These are phyloP conservation scores for Smutsia gigantea DNA, from an alignment of 2,797 vertebrate species.

Conservation along the genomic window DNA sequence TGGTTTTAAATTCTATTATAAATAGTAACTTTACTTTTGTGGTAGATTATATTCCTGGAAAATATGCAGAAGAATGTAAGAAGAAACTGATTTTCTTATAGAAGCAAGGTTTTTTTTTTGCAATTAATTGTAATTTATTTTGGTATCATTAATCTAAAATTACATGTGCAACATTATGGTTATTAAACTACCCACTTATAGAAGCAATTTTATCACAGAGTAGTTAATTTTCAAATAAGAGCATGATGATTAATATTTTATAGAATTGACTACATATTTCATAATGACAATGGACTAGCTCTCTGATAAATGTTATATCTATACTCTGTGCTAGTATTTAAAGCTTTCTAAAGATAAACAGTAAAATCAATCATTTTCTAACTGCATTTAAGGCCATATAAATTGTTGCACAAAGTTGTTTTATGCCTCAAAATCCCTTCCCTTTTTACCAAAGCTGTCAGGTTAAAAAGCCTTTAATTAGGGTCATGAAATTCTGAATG, in stretches of 20 bases:
- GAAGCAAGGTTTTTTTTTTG: neutral
- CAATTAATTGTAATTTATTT: too few relatives aligned
- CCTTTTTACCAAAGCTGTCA: neutral
- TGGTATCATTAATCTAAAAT: too few relatives aligned
- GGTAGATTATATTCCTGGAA: neutral
- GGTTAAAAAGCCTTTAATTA: neutral
- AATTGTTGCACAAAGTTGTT: neutral
- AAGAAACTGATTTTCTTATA: neutral
- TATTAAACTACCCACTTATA: neutral
- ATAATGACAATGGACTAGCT: neutral
- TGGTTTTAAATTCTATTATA: neutral
- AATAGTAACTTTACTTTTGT: neutral
- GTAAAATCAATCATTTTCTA: neutral
- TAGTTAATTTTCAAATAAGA: constrained; percentile 15
- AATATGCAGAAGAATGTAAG: neutral
- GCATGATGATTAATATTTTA: neutral
- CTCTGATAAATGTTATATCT: neutral
- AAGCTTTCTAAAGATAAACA: neutral
- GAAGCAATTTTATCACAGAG: neutral
- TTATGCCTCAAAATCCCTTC: neutral
- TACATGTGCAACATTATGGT: too few relatives aligned
- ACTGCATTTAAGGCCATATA: neutral
- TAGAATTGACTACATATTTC: neutral
- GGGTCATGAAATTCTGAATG: neutral
- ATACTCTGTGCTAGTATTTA: neutral